Evolutionary conservation across 2,113 vertebrate species (phyloP).

Genomic region (Rostratula benghalensis): DNA sequence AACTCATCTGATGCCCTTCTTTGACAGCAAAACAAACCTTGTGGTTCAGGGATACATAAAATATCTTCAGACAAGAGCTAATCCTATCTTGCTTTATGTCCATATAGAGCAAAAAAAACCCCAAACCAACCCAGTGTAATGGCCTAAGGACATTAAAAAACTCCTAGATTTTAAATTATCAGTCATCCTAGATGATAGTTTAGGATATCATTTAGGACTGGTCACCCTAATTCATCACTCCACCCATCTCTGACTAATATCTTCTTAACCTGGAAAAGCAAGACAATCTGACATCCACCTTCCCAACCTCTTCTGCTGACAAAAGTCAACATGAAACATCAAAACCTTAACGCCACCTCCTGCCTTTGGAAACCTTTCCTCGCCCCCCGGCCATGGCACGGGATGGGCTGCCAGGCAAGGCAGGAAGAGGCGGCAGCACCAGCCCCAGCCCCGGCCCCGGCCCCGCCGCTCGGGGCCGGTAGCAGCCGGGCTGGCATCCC

Average conservation of each 20-base stretch:
- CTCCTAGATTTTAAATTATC: neutral
- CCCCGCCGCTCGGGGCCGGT: neutral
- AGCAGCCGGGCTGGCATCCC: too few species aligned
- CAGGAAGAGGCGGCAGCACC: accelerated
- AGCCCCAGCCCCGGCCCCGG: accelerated
- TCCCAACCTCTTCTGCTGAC: neutral
- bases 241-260: neutral
- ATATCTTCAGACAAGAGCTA: neutral
- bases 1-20: neutral
- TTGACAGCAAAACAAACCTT: neutral
- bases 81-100: neutral
- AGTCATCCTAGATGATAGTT: neutral
- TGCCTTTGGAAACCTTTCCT: too few species aligned
- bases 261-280: neutral
- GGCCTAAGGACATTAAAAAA: neutral
- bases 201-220: too few species aligned
- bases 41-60: neutral
- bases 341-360: too few species aligned
- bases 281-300: neutral
- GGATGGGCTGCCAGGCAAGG: neutral
- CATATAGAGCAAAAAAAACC: neutral
- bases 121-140: accelerated
- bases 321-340: neutral
- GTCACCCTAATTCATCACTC: too few species aligned
- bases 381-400: accelerated